Evolutionary conservation across 2,888 invertebrate genomes (phyloP), one percentile per base, ranked within the genome.

Genomic region (Scaptomyza reducta): DNA sequence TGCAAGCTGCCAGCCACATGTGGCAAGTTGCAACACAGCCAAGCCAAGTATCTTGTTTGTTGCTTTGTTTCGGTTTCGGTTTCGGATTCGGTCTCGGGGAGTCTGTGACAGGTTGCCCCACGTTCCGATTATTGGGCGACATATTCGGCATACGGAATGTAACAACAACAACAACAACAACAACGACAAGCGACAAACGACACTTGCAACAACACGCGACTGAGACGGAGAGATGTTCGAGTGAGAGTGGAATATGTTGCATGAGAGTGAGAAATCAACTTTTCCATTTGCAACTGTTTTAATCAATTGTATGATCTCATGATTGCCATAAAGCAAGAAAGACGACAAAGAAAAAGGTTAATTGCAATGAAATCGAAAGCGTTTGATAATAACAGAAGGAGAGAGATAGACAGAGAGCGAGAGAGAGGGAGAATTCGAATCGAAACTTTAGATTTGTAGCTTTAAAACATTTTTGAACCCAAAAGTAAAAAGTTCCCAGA

Each of bases 81-180:
- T n/a, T n/a, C n/a, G n/a, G n/a, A n/a, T n/a, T n/a, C n/a, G n/a
- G n/a, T n/a, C n/a, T n/a, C n/a, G 45, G 59, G 70, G 64, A 33
- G 66, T 31, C 70, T 69, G 69, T 64, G 70, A 69, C 74, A 74
- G 74, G 73, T 74, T 73, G 64, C 54, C 63, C 58, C 61, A 73
- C 74, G 74, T 64, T 73, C 69, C 49, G 62, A 42, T 66, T 70
- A 72, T 62, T 63, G 74, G 63, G 69, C 72, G 72, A 72, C 74
- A 72, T 63, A 72, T 68, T 58, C 55, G 70, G 65, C 59, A 70
- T 55, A 58, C 62, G 73, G 73, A 64, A 61, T 38, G 42, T 42
- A 57, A 27, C 62, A 58, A 42, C 50, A 44, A 51, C 35, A 35
- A 35, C 47, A 57, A 29, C 62, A 58, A 44, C 50, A 45, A 51